phyloP scores from a whole-genome alignment of 2,888 invertebrate species.

The Halictus quadricinctus region DNA sequence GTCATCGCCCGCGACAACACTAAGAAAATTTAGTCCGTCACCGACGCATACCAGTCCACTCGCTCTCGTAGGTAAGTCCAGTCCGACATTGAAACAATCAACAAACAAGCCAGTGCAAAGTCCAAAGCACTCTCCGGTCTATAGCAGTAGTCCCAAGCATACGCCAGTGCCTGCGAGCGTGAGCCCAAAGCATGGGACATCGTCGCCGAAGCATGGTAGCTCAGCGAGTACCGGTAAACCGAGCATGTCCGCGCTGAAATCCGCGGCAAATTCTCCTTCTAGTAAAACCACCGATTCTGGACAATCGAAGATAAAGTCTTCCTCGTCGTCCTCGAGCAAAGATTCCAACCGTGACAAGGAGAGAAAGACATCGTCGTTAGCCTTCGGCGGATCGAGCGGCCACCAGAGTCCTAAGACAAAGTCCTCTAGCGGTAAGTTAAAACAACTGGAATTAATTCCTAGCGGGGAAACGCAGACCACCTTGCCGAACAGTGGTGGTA shows the following conservation, averaged over 20 bases:
- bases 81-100: slow-evolving; percentile 83
- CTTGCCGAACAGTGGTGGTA: slow-evolving; percentile 75
- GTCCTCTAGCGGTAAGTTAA: slow-evolving; percentile 86
- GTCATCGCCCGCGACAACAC: slow-evolving; percentile 87
- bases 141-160: slow-evolving; percentile 89
- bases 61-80: slow-evolving; percentile 85
- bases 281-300: slow-evolving; percentile 77
- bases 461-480: slow-evolving; percentile 75
- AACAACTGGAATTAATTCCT: slow-evolving; percentile 86
- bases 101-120: slow-evolving; percentile 86
- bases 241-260: slow-evolving; percentile 94
- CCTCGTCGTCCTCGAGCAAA: slow-evolving; percentile 73
- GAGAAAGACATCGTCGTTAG: slow-evolving; percentile 78
- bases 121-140: slow-evolving; percentile 90
- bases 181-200: slow-evolving; percentile 89
- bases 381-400: slow-evolving; percentile 82
- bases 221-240: slow-evolving; percentile 91
- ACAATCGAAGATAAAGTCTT: slow-evolving; percentile 72
- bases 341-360: slow-evolving; percentile 81
- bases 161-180: slow-evolving; percentile 88
- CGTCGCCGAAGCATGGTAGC: slow-evolving; percentile 90
- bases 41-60: slow-evolving; percentile 87
- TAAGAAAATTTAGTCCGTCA: slow-evolving; percentile 89
- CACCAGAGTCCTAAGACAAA: slow-evolving; percentile 88
- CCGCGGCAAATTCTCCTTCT: slow-evolving; percentile 84